A percentile compares a stretch with the other conserved stretches of the same genome.
Evolutionary conservation across 2,113 vertebrate species (phyloP).

Genomic region (Myotis brandtii): DNA sequence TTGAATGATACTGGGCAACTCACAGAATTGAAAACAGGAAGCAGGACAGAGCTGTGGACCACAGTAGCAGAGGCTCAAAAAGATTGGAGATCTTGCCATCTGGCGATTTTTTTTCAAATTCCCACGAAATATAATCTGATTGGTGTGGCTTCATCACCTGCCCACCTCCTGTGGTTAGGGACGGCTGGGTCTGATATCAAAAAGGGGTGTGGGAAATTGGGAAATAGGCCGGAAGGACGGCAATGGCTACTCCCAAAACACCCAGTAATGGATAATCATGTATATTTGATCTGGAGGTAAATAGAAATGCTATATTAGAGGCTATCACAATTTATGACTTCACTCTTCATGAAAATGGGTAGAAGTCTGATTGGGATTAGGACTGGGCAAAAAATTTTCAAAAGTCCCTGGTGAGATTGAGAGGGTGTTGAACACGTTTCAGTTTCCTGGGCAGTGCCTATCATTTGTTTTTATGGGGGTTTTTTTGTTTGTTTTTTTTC

Average conservation of each 20-base stretch:
- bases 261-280: background rate
- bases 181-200: background rate
- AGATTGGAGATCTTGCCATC: background rate
- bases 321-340: background rate
- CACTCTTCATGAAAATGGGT: background rate
- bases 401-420: background rate
- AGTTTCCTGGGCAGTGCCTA: background rate
- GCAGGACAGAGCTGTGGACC: background rate
- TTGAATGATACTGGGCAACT: background rate
- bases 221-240: background rate
- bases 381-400: background rate
- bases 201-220: background rate
- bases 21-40: background rate
- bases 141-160: background rate
- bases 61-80: rapidly evolving
- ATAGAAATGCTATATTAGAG: background rate
- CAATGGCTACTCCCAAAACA: background rate
- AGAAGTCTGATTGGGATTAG: background rate
- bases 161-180: background rate
- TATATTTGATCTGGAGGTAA: background rate
- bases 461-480: background rate
- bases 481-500: background rate
- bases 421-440: background rate
- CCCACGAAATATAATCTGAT: background rate
- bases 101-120: background rate